Evolutionary conservation across 2,113 vertebrate genomes (phyloP).

Genomic region (Hydrolagus affinis): DNA sequence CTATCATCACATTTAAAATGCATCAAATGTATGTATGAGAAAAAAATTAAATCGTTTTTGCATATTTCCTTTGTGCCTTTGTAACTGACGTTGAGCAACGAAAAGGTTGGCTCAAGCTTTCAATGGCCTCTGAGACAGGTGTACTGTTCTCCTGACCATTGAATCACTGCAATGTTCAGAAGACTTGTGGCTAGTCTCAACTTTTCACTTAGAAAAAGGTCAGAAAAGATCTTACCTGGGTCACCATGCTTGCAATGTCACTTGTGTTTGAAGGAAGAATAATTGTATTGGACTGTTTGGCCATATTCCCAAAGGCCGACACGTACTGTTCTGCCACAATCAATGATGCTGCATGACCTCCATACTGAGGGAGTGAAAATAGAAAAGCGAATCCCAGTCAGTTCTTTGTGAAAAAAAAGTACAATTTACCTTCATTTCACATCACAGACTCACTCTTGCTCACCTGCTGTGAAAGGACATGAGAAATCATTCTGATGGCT

Average conservation of each 20-base stretch:
- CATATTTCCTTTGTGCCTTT: too few relatives aligned
- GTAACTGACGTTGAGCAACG: too few relatives aligned
- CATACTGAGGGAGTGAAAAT: constrained; percentile 55
- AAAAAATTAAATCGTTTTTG: too few relatives aligned
- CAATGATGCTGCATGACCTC: constrained; percentile 75
- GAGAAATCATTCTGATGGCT: constrained; percentile 75
- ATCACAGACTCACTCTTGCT: constrained; percentile 25
- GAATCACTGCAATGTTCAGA: too few relatives aligned
- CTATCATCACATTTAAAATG: too few relatives aligned
- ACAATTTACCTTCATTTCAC: neutral
- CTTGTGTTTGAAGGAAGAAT: constrained; percentile 77
- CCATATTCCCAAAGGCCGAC: constrained; percentile 83
- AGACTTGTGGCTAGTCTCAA: too few relatives aligned
- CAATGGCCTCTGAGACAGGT: too few relatives aligned
- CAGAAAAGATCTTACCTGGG: constrained; percentile 68
- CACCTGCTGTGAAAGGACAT: constrained; percentile 74
- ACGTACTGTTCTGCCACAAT: constrained; percentile 89
- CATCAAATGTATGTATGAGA: too few relatives aligned
- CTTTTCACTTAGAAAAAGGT: neutral
- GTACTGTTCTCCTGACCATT: too few relatives aligned
- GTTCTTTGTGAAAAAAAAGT: neutral
- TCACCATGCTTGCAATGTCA: constrained; percentile 79
- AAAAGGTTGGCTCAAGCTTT: too few relatives aligned
- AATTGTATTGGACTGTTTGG: constrained; percentile 85
- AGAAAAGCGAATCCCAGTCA: neutral